Conservation (phyloP, 2,888 invertebrate species). For the Melanargia galathea region DNA sequence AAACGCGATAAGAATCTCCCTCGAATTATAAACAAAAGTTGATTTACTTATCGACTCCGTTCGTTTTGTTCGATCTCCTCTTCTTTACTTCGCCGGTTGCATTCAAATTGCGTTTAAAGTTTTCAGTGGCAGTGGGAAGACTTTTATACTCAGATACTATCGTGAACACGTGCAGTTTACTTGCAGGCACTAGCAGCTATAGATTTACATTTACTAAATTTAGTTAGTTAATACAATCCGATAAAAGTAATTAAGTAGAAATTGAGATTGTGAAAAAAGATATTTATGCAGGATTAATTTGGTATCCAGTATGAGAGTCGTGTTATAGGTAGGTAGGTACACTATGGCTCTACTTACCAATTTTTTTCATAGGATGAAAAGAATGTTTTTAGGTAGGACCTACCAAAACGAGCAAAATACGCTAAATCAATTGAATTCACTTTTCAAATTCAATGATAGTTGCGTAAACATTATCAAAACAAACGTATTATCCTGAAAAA, state of each 20-base stretch:
- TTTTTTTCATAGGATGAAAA: not conserved
- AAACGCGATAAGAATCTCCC: conserved; percentile 64
- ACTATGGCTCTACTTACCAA: too few species aligned
- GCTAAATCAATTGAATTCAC: not conserved
- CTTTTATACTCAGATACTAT: not conserved
- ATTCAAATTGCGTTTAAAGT: conserved; percentile 70
- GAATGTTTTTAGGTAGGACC: not conserved
- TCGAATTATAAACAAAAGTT: conserved; percentile 69
- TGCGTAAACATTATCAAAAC: not conserved
- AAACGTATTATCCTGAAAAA: not conserved
- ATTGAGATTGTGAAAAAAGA: not conserved
- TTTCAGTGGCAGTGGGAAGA: conserved; percentile 45
- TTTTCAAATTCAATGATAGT: not conserved
- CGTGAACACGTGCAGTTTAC: not conserved
- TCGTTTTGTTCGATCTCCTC: conserved; percentile 61
- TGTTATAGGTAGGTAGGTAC: too few species aligned
- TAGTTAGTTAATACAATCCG: not conserved
- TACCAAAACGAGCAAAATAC: not conserved
- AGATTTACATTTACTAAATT: not conserved
- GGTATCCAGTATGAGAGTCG: not conserved
- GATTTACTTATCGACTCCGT: conserved; percentile 60
- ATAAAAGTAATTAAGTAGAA: not conserved
- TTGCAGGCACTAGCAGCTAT: not conserved
- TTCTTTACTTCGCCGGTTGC: conserved; percentile 61
- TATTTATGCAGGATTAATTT: not conserved